Conservation (phyloP, 2,797 vertebrate species). For the Percopsis omiscomaycus region DNA sequence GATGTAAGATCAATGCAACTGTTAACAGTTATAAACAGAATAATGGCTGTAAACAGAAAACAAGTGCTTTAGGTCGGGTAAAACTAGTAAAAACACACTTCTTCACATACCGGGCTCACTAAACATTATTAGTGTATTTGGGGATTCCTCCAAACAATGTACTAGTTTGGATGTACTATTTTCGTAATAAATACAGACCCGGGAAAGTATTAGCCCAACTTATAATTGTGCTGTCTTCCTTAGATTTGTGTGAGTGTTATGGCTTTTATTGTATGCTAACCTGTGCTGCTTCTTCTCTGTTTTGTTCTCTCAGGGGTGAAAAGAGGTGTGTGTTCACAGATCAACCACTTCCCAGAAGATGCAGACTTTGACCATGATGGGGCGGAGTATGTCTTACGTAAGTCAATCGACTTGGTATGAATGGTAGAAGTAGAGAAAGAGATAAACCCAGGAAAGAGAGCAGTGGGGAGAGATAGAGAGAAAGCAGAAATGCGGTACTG, state of each 20-base stretch:
- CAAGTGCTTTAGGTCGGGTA: too few species aligned
- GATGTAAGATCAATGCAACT: too few species aligned
- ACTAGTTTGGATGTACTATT: too few species aligned
- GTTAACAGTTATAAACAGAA: too few species aligned
- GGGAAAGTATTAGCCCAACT: too few species aligned
- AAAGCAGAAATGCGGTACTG: background rate
- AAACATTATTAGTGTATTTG: too few species aligned
- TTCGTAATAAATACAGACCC: too few species aligned
- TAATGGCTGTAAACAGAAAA: too few species aligned
- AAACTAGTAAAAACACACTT: too few species aligned
- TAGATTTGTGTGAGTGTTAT: conserved; percentile 8
- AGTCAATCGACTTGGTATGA: conserved; percentile 51
- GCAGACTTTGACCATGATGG: conserved; percentile 96
- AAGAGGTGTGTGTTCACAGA: conserved; percentile 91
- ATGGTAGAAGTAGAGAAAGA: background rate
- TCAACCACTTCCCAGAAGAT: conserved; percentile 95
- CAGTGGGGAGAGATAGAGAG: background rate
- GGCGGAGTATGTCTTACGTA: conserved; percentile 93
- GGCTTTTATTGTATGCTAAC: background rate
- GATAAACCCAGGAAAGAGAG: background rate
- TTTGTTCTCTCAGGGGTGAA: conserved; percentile 80
- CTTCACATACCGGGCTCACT: too few species aligned
- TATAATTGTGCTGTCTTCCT: too few species aligned
- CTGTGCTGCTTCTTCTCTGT: conserved; percentile 33
- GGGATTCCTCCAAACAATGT: too few species aligned